Conservation (phyloP, 2,888 invertebrate species). For the Scaeva pyrastri region DNA sequence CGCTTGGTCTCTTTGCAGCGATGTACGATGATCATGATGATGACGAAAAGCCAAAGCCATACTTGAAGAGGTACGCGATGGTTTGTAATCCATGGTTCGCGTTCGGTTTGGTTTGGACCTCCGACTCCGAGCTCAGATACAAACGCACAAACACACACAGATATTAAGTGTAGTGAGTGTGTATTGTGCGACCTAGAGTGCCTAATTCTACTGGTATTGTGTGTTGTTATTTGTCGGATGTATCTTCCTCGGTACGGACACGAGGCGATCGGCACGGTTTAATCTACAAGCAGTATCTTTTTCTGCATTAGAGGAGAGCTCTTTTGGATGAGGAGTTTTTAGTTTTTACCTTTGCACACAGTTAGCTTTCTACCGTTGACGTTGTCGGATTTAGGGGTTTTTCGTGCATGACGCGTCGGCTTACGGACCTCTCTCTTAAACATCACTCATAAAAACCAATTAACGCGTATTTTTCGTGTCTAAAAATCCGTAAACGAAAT, state of each 20-base stretch:
- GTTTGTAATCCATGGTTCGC: slow-evolving; percentile 27
- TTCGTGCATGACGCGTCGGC: slow-evolving; percentile 72
- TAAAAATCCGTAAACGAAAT: slow-evolving; percentile 44
- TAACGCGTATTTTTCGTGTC: slow-evolving; percentile 66
- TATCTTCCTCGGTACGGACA: slow-evolving; percentile 75
- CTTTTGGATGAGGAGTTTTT: slow-evolving; percentile 79
- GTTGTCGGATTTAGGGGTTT: slow-evolving; percentile 83
- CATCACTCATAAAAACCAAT: slow-evolving; percentile 57
- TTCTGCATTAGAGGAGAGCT: slow-evolving; percentile 66
- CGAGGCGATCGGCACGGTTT: slow-evolving; percentile 65
- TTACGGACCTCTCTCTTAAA: slow-evolving; percentile 47
- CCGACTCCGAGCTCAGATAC: slow-evolving; percentile 10
- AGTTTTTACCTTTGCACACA: slow-evolving; percentile 82
- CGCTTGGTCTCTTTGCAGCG: slow-evolving; percentile 19
- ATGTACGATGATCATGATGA: slow-evolving; percentile 26
- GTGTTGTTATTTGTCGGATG: slow-evolving; percentile 75
- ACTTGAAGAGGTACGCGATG: slow-evolving; percentile 49
- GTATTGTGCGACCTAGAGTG: slow-evolving; percentile 74
- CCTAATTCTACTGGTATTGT: slow-evolving; percentile 68
- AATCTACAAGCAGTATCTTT: slow-evolving; percentile 67
- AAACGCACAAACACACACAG: slow-evolving; percentile 18
- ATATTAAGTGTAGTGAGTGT: neutral
- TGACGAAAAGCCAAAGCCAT: slow-evolving; percentile 43
- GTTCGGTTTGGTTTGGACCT: too few species aligned
- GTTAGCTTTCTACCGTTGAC: slow-evolving; percentile 84